Conservation (phyloP, 2,113 vertebrate species). For the Alligator sinensis region DNA sequence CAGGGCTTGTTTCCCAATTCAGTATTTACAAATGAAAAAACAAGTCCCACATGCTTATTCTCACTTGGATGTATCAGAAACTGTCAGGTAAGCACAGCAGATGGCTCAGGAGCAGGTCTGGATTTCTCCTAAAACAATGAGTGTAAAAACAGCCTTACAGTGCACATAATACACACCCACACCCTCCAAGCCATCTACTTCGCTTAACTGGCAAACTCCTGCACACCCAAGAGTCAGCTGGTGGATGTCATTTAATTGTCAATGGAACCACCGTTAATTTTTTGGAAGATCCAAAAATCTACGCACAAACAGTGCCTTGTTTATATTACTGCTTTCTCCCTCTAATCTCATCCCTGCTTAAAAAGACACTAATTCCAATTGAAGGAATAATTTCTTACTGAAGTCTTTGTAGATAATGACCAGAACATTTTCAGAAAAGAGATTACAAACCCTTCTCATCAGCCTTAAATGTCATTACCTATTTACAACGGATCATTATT, state of each 20-base stretch:
- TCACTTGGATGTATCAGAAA: no score
- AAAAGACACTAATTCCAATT: not conserved
- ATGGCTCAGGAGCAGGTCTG: no score
- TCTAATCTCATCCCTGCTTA: not conserved
- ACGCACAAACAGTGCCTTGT: not conserved
- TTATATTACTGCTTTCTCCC: not conserved
- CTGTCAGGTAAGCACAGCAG: no score
- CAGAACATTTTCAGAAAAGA: not conserved
- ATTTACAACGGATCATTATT: not conserved
- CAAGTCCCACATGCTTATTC: no score
- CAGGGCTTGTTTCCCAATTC: no score
- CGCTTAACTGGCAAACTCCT: no score
- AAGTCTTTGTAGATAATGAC: not conserved
- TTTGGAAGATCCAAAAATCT: not conserved
- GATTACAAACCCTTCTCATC: not conserved
- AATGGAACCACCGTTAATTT: not conserved
- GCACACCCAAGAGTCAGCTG: no score
- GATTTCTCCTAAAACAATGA: no score
- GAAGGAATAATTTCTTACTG: not conserved
- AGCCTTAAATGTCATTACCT: not conserved
- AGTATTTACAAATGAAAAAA: no score
- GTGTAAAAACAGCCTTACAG: no score
- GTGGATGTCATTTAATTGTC: not conserved
- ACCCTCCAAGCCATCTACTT: no score
- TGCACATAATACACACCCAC: no score